phyloP scores from a whole-genome alignment of 2,113 vertebrate species.

The Daboia siamensis region DNA sequence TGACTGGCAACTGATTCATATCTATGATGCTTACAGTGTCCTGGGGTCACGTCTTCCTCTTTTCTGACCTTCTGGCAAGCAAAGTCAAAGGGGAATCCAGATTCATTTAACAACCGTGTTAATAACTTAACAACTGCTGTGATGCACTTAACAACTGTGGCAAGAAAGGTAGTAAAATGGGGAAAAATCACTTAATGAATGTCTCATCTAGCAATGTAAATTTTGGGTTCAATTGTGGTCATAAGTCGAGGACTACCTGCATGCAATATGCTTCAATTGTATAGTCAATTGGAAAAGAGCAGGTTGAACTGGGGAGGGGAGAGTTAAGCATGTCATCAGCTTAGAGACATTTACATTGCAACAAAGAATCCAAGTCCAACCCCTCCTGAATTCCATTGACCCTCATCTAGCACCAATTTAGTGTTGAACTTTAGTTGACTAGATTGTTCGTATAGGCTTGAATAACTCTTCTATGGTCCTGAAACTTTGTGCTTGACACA shows the following conservation, averaged over 20 bases:
- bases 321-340: background rate
- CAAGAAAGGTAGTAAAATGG: background rate
- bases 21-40: background rate
- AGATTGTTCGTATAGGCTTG: background rate
- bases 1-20: background rate
- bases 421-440: background rate
- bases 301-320: background rate
- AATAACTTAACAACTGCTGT: background rate
- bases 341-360: background rate
- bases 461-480: background rate
- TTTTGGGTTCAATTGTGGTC: background rate
- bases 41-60: background rate
- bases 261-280: background rate
- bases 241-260: background rate
- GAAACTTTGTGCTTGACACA: background rate
- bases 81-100: background rate
- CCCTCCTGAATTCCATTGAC: background rate
- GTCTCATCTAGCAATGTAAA: background rate
- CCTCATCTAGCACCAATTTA: background rate
- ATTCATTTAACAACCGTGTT: background rate
- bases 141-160: background rate
- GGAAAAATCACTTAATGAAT: background rate
- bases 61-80: background rate
- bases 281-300: background rate
- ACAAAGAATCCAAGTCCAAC: background rate